Base-by-base conservation (phyloP, 2,113 vertebrate genomes). In the Lichenostomus cassidix region DNA sequence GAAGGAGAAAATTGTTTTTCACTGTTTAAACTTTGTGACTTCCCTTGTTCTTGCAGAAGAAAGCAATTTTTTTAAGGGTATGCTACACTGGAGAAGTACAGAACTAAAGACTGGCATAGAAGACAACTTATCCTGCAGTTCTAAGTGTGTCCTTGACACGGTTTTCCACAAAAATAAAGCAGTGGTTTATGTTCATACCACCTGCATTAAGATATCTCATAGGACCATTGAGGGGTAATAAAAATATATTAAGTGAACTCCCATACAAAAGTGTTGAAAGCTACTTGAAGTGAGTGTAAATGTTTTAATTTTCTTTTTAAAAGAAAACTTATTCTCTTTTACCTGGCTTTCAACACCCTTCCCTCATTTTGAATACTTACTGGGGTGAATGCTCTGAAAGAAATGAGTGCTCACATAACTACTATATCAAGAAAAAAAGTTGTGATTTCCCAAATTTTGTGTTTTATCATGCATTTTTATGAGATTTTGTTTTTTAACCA, bases 61-160 rank as follows among this genome's bases (percentile, higher is more conserved):
- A 83, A 78, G 4, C 7, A 73, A 47, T 58, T 73, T 79, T 83
- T 83, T 93, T 49, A 28, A 73, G 71, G 25, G 3, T 44, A 17
- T 65, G 31, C 7, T 55, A 37, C 29, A 46, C 1, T 64, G 28
- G 24, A 93, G 37, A 92, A 93, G 9, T 60, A 64, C 22, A 82
- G 44, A 89, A 35, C 23, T 70, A 67, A 70, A 70, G 20, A 73
- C 11, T 88, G 37, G 55, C 18, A 41, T 8, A 67, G 25, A 63
- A 91, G 79, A 84, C 44, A 76, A 73, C 55, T 91, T 65, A 79
- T 69, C 47, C 35, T 69, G 29, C 46, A 85, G 41, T 56, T 89
- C 60, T 90, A 78, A 83, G 25, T 42, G 62, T 90, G 75, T 74
- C 56, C 67, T 92, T 96, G 83, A 93, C 92, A 85, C 25, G 71